Evolutionary conservation across 2,113 vertebrate genomes (phyloP).

Genomic region (Jacana jacana): DNA sequence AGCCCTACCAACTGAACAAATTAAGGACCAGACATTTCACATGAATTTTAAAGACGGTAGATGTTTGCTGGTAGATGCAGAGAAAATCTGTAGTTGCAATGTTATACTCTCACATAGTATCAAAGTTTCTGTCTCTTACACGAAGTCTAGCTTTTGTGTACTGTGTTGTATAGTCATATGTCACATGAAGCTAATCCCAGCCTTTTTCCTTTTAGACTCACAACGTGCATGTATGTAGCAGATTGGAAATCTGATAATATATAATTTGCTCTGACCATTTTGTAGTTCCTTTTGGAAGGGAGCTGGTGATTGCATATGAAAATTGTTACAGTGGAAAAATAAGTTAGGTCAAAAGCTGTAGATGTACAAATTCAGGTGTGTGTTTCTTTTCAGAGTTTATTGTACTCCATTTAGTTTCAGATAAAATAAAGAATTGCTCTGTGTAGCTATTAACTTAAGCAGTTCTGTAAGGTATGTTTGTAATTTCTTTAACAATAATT

Average conservation of each 20-base stretch:
- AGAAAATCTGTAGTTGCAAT: slow-evolving; percentile 53
- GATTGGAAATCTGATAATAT: not conserved
- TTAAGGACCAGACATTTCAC: slow-evolving; percentile 35
- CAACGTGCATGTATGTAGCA: not conserved
- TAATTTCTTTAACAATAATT: not conserved
- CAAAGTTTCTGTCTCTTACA: slow-evolving; percentile 39
- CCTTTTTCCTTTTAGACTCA: not conserved
- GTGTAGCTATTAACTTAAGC: not conserved
- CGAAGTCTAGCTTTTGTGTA: slow-evolving; percentile 28
- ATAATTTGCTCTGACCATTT: slow-evolving; percentile 6
- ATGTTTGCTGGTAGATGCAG: slow-evolving; percentile 48
- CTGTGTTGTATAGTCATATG: not conserved
- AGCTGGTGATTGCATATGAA: not conserved
- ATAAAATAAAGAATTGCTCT: not conserved
- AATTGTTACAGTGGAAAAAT: not conserved
- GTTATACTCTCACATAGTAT: slow-evolving; percentile 20
- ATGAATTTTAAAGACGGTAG: slow-evolving; percentile 56
- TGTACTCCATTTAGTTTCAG: not conserved
- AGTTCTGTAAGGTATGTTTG: not conserved
- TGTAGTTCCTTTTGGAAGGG: not conserved
- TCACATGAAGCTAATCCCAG: slow-evolving; percentile 12
- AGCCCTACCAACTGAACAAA: slow-evolving; percentile 18
- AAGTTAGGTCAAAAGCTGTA: not conserved
- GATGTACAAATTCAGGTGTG: not conserved
- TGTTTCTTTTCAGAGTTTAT: not conserved